Conservation (phyloP, 2,797 vertebrate species). For the Eurystomus glaucurus region DNA sequence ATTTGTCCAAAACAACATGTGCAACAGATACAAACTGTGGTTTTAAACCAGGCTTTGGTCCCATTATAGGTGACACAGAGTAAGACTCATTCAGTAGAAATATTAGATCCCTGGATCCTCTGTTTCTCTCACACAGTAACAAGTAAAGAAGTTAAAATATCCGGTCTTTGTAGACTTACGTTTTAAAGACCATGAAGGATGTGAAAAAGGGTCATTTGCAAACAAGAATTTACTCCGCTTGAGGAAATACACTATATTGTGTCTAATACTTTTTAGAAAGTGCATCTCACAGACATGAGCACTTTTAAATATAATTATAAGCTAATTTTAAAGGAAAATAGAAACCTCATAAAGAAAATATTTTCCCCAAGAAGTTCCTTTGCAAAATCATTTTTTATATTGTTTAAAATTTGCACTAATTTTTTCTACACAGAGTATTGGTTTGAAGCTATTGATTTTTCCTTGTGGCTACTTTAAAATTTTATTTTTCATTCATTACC, state of each 20-base stretch:
- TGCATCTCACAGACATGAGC: background rate
- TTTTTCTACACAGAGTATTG: background rate
- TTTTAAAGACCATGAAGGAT: background rate
- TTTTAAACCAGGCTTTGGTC: background rate
- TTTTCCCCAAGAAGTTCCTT: background rate
- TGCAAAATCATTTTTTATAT: background rate
- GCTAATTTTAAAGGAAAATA: background rate
- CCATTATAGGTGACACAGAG: background rate
- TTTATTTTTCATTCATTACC: background rate
- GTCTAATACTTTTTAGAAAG: background rate
- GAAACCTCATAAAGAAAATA: background rate
- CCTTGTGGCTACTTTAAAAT: background rate
- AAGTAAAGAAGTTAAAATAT: background rate
- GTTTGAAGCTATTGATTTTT: conserved; percentile 20
- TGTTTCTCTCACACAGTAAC: background rate
- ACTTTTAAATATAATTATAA: background rate
- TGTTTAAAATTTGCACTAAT: background rate
- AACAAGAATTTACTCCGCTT: background rate
- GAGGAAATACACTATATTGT: background rate
- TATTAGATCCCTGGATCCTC: rapidly evolving
- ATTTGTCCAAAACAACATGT: background rate
- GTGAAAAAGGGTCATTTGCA: background rate
- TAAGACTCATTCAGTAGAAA: background rate
- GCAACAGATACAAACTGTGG: background rate
- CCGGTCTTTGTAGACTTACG: rapidly evolving